Percentiles rank a stretch among this genome's conserved stretches.
Conservation (phyloP, 2,888 invertebrate species). For the Thera obeliscata region DNA sequence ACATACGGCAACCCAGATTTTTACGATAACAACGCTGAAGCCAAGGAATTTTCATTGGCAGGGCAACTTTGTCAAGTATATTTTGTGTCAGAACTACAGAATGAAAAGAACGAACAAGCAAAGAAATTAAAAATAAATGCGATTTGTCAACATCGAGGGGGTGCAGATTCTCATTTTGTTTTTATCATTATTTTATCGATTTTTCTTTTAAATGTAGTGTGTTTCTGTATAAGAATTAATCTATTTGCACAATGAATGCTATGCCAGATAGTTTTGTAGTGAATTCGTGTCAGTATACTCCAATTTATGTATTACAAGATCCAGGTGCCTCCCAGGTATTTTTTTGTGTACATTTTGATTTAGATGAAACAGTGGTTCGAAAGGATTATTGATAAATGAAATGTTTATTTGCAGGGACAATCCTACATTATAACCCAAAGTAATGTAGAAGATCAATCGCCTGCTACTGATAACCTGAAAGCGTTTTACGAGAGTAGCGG, state of each 20-base stretch:
- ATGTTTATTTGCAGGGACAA: constrained; percentile 61
- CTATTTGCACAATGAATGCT: constrained; percentile 62
- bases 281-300: constrained; percentile 76
- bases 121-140: constrained; percentile 29
- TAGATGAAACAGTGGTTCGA: constrained; percentile 37
- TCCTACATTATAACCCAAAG: constrained; percentile 67
- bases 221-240: constrained; percentile 47
- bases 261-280: constrained; percentile 68
- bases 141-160: constrained; percentile 46
- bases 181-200: constrained; percentile 39
- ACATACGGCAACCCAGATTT: too few species aligned
- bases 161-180: constrained; percentile 45
- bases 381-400: constrained; percentile 9
- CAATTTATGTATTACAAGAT: constrained; percentile 75
- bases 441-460: constrained; percentile 58
- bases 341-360: constrained; percentile 44
- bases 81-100: too few species aligned
- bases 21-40: too few species aligned
- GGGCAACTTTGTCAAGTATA: too few species aligned
- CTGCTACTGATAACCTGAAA: constrained; percentile 76
- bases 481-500: constrained; percentile 80
- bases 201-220: constrained; percentile 50
- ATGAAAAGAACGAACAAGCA: neutral
- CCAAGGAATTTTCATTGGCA: too few species aligned
- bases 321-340: constrained; percentile 74